Conservation (phyloP, 2,797 vertebrate species). For the Anas acuta region DNA sequence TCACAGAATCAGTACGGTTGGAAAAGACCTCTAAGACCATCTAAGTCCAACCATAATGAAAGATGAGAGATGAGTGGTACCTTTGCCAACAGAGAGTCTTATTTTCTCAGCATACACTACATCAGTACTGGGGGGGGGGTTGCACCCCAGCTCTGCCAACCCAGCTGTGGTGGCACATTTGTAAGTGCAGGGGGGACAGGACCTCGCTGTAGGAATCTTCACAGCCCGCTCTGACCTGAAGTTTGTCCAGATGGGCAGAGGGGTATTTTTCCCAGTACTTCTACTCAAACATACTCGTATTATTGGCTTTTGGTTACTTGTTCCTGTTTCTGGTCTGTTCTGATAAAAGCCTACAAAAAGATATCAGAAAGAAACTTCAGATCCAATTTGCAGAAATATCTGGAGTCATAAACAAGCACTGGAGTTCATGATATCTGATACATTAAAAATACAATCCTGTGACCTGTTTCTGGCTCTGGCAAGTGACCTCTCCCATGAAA, state of each 20-base stretch:
- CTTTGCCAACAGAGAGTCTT: neutral
- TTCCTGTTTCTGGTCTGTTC: neutral
- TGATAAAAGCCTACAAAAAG: neutral
- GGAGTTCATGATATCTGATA: neutral
- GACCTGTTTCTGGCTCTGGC: neutral
- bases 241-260: neutral
- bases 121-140: neutral
- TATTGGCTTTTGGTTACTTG: neutral
- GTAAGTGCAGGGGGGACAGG: neutral
- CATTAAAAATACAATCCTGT: neutral
- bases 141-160: neutral
- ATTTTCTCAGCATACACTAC: neutral
- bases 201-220: neutral
- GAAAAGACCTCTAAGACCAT: too few relatives aligned
- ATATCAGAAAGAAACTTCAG: neutral
- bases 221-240: neutral
- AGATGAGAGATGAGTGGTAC: constrained; percentile 9
- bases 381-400: neutral
- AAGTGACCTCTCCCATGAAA: neutral
- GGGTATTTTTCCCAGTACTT: neutral
- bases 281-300: neutral
- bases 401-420: constrained; percentile 10
- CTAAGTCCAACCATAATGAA: neutral
- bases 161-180: neutral
- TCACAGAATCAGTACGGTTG: too few relatives aligned